Base-by-base conservation (phyloP, 2,113 vertebrate genomes). In the Chionomys nivalis region DNA sequence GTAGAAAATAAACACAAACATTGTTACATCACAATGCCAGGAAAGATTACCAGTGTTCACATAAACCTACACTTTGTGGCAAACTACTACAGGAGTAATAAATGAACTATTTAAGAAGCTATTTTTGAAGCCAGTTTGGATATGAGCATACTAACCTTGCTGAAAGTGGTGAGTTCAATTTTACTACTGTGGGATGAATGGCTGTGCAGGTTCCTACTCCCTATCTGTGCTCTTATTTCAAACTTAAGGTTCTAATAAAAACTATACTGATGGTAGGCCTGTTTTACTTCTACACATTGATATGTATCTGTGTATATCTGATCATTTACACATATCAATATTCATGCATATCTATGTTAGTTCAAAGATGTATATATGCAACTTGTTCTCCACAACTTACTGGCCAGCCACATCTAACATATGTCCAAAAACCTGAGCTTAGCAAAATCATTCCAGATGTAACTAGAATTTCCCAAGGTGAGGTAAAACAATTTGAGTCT, bases 81-180 rank as follows among this genome's bases (percentile, higher is more conserved):
- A 65, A 82, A 87, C 85, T 91, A 87, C 28, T 9, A 73, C 21
- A 55, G 58, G 86, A 68, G 39, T 66, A 19, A 79, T 63, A 61
- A 31, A n/a, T 36, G 77, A 86, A 5, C 44, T 88, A 85, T 44
- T 90, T 75, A 73, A 52, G 31, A 86, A 83, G 17, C 0, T 21
- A 49, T 89, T 87, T 87, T 36, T 44, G 76, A 49, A n/a, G 17
- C 66, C 39, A 89, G 13, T 90, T 82, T 91, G 82, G 9, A 52
- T 44, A 87, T 5, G 52, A 7, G 55, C 10, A 42, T 10, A 44
- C 33, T 61, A 28, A 63, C 28, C 9, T 33, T 49, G 73, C 8
- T 94, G 47, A 78, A 93, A 52, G 68, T 7, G 88, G 1, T 36
- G 16, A 87, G 12, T 8, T 5, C 13, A 76, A 21, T 8, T 58